These are phyloP conservation scores for Caligus rogercresseyi DNA, from an alignment of 1,140 invertebrate species.

Conservation along the genomic window DNA sequence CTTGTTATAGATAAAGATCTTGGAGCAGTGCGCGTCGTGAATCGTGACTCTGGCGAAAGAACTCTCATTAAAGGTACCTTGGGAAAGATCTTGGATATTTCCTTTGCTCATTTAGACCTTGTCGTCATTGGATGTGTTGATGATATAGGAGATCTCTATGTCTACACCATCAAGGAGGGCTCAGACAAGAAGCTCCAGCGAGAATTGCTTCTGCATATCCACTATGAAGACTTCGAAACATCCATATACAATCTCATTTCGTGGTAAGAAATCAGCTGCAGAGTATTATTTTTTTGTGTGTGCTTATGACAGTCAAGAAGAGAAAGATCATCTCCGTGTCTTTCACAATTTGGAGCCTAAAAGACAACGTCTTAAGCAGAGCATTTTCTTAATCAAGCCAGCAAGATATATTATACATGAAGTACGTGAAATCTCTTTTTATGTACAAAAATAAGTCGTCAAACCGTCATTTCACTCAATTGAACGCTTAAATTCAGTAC, in stretches of 20 bases:
- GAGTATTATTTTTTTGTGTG: no score
- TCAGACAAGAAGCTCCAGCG: constrained; percentile 5
- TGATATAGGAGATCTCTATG: constrained; percentile 54
- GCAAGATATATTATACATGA: no score
- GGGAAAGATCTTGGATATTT: constrained; percentile 63
- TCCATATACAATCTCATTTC: constrained; percentile 21
- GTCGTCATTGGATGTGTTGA: constrained; percentile 69
- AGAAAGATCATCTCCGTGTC: no score
- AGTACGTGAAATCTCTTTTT: no score
- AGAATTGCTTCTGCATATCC: background rate
- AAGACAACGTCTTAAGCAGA: no score
- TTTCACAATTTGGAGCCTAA: no score
- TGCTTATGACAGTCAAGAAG: no score
- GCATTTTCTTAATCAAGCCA: no score
- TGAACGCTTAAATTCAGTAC: no score
- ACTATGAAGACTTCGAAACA: background rate
- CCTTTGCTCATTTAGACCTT: constrained; percentile 61
- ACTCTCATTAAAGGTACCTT: constrained; percentile 37
- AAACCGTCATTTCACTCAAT: no score
- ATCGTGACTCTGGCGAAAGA: constrained; percentile 41
- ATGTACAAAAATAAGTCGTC: no score
- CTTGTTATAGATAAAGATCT: constrained; percentile 40
- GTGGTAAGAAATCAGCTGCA: no score
- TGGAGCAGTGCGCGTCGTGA: constrained; percentile 64
- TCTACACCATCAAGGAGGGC: constrained; percentile 51